Evolutionary conservation across 1,140 invertebrate species (phyloP).

Genomic region (Archivesica marissinica): DNA sequence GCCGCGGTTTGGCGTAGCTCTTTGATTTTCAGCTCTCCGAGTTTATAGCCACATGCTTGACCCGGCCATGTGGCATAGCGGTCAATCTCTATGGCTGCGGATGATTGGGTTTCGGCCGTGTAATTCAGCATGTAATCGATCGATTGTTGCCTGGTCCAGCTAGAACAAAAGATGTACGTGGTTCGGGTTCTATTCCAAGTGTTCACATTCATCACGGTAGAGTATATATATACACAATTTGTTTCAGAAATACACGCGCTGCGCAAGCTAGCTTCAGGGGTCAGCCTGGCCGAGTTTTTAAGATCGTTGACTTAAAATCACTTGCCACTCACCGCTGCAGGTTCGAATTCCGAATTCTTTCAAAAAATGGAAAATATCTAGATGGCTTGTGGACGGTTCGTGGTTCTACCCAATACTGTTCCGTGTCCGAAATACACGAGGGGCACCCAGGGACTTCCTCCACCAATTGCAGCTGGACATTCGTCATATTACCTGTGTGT

Average conservation of each 20-base stretch:
- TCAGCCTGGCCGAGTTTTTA: too few species aligned
- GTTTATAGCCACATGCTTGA: constrained; percentile 84
- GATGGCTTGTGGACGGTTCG: too few species aligned
- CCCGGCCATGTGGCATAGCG: constrained; percentile 85
- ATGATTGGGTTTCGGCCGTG: constrained; percentile 71
- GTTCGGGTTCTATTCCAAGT: neutral
- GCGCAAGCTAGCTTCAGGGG: neutral
- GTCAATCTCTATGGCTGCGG: constrained; percentile 81
- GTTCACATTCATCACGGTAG: neutral
- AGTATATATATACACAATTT: neutral
- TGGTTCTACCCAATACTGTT: too few species aligned
- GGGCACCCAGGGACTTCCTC: too few species aligned
- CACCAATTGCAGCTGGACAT: too few species aligned
- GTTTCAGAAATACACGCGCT: neutral
- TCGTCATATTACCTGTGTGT: too few species aligned
- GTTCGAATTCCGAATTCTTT: too few species aligned
- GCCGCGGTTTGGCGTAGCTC: constrained; percentile 82
- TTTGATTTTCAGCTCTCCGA: constrained; percentile 84
- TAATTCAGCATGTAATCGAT: constrained; percentile 83
- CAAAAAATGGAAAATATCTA: too few species aligned
- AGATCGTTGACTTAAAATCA: too few species aligned
- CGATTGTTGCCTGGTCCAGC: constrained; percentile 83
- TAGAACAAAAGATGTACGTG: constrained; percentile 60
- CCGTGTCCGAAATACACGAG: too few species aligned
- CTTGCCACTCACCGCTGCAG: too few species aligned